Evolutionary conservation across 2,888 invertebrate species (phyloP), one percentile per base, ranked within the genome.

Genomic region (Limenitis arthemis): DNA sequence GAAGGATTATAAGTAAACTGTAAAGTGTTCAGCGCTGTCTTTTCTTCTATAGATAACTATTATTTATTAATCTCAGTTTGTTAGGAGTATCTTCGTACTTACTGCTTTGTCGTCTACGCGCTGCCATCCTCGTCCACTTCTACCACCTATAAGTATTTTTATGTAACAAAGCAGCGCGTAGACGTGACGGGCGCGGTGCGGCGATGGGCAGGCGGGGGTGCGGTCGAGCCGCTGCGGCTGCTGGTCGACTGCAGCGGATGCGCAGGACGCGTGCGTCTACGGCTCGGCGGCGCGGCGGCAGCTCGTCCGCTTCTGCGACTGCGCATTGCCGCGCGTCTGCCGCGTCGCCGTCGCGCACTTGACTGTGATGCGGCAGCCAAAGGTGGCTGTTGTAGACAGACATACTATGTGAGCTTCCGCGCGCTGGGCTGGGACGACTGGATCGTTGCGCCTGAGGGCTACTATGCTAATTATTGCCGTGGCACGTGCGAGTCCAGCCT

Each of bases 381-480:
- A 62, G 83, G 83, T 67, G 77, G 77, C 64, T 94, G 94, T 75
- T 97, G 96, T 81, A 95, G 95, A 71, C 93, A 96, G 79, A 90
- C 93, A 46, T 95, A 96, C 86, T 96, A 95, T 87, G 95, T 97
- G 67, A 94, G 93, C 78, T 97, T 97, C 86, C 92, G 93, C 72
- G 92, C 94, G 67, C 88, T 97, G 47, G 96, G 96, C 64, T 97
- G 96, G 97, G 95, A 96, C 81, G 95, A 96, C 86, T 96, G 96
- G 96, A 95, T 96, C 72, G 94, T 96, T 65, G 94, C 94, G 61
- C 95, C 95, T 31, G 90, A 91, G 69, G 96, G 96, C 64, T 97
- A 97, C 87, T 94, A 94, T 81, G 96, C 97, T 54, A 97, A 97
- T 82, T 96, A 96, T 83, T 97, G 97, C 84, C 91, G 94, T 69